phyloP scores from a whole-genome alignment of 2,797 vertebrate genomes.

The Sarcophilus harrisii region DNA sequence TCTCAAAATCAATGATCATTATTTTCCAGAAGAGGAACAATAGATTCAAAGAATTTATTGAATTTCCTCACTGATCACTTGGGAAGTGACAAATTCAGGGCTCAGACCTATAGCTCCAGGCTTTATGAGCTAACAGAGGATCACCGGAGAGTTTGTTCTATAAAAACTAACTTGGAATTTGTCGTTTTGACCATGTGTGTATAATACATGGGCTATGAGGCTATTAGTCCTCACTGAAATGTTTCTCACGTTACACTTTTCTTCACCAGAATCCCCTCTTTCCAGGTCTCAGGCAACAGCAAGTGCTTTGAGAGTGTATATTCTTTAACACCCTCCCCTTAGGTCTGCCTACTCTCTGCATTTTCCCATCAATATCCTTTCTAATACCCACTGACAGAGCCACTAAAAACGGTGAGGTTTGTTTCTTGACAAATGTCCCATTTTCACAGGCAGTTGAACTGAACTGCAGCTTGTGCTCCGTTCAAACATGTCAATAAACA shows the following conservation, averaged over 20 bases:
- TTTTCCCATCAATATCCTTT: constrained; percentile 73
- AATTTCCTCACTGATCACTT: too few species aligned
- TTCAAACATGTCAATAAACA: constrained; percentile 90
- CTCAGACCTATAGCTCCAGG: too few species aligned
- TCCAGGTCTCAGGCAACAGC: constrained; percentile 53
- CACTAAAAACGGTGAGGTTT: constrained; percentile 82
- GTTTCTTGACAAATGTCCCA: constrained; percentile 88
- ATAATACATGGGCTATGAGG: constrained; percentile 35
- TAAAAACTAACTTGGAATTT: constrained; percentile 54
- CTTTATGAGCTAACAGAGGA: too few species aligned
- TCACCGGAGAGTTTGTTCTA: constrained; percentile 29
- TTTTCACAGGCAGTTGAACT: constrained; percentile 89
- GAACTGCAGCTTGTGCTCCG: constrained; percentile 86
- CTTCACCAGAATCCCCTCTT: constrained; percentile 33
- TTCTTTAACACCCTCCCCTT: constrained; percentile 59
- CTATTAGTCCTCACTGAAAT: constrained; percentile 51
- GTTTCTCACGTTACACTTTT: constrained; percentile 69
- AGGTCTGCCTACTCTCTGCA: constrained; percentile 68
- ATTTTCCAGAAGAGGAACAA: neutral
- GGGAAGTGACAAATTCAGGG: too few species aligned
- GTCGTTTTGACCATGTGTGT: neutral
- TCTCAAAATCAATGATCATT: neutral
- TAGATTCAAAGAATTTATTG: neutral
- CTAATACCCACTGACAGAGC: constrained; percentile 80
- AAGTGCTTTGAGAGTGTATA: constrained; percentile 26